Conservation (phyloP, 2,113 vertebrate genomes). For the Bostrychus sinensis region DNA sequence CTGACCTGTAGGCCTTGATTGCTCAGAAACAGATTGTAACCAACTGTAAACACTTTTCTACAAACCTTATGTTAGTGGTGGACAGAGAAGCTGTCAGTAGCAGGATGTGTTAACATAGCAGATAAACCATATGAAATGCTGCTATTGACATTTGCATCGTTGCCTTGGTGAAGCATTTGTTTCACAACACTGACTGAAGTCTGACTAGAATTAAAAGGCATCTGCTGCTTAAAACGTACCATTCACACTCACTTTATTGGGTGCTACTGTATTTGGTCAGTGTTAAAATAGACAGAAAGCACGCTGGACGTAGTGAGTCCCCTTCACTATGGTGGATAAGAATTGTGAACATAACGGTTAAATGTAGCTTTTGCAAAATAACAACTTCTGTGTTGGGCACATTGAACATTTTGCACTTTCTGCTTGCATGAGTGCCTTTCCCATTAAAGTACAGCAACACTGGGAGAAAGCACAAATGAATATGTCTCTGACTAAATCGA, state of each 20-base stretch:
- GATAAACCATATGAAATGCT: background rate
- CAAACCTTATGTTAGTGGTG: background rate
- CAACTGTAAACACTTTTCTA: background rate
- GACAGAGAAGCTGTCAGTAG: background rate
- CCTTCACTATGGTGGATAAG: background rate
- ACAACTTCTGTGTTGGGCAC: constrained; percentile 20
- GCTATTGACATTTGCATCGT: background rate
- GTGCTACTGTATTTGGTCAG: background rate
- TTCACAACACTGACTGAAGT: too few relatives aligned
- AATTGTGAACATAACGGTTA: constrained; percentile 3
- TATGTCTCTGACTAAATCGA: constrained; percentile 61
- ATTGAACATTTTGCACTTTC: constrained; percentile 45
- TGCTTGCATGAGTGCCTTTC: constrained; percentile 67
- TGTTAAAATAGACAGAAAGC: too few relatives aligned
- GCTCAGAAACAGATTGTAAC: background rate
- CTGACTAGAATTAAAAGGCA: too few relatives aligned
- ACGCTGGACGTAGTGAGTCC: too few relatives aligned
- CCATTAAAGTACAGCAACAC: constrained; percentile 63
- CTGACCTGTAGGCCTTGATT: background rate
- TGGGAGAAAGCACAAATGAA: constrained; percentile 60
- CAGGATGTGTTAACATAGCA: background rate
- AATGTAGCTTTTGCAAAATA: constrained; percentile 33
- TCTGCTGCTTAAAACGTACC: too few relatives aligned
- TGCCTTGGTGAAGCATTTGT: too few relatives aligned
- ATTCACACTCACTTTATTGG: background rate